Evolutionary conservation across 2,888 invertebrate species (phyloP).

Genomic region (Leucophenga montana): DNA sequence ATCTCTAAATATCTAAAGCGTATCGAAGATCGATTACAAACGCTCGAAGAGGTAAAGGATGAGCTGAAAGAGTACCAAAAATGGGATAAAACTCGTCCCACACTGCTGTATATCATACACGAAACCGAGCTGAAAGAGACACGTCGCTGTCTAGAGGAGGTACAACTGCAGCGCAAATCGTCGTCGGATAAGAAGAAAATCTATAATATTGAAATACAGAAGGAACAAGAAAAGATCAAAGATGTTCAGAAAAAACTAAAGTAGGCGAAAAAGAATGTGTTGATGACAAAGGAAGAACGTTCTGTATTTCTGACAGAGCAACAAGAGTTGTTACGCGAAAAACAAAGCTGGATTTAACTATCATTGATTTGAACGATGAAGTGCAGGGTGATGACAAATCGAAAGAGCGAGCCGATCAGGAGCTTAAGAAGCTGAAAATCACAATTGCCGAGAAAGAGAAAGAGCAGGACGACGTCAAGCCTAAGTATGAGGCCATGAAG

Average conservation of each 20-base stretch:
- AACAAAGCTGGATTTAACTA: constrained; percentile 94
- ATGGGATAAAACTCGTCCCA: constrained; percentile 95
- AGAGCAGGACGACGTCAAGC: constrained; percentile 91
- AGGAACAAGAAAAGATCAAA: constrained; percentile 81
- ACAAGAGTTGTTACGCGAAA: constrained; percentile 92
- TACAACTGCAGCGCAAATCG: constrained; percentile 70
- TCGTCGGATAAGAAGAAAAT: constrained; percentile 87
- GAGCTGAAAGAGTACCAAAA: constrained; percentile 99
- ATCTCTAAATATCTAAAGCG: constrained; percentile 97
- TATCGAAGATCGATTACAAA: constrained; percentile 95
- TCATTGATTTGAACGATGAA: constrained; percentile 95
- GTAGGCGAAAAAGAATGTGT: constrained; percentile 91
- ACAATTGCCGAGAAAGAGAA: constrained; percentile 93
- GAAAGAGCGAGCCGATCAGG: constrained; percentile 91
- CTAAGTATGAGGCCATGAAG: constrained; percentile 94
- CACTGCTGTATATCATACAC: constrained; percentile 97
- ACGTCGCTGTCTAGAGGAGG: constrained; percentile 90
- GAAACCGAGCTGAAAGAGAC: constrained; percentile 96
- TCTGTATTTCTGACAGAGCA: constrained; percentile 93
- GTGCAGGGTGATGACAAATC: constrained; percentile 96
- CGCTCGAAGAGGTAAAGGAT: constrained; percentile 98
- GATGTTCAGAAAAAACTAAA: constrained; percentile 79
- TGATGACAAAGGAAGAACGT: constrained; percentile 90
- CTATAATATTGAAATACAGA: constrained; percentile 79
- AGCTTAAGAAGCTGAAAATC: constrained; percentile 87